Percentiles rank a stretch among this genome's conserved stretches.
Evolutionary conservation across 2,888 invertebrate genomes (phyloP).

Genomic region (Calephelis perditalis): DNA sequence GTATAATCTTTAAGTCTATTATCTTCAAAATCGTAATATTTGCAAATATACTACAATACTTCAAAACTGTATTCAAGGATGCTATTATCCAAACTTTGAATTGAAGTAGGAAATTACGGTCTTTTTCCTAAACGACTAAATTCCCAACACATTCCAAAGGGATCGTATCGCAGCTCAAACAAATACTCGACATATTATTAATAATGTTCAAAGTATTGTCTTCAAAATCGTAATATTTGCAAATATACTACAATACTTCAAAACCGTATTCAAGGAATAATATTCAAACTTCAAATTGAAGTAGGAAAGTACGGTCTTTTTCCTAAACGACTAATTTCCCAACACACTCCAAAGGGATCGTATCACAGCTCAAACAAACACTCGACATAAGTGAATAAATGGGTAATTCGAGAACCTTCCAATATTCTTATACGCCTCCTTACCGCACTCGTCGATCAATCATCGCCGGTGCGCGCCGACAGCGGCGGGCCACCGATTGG

Average conservation of each 20-base stretch:
- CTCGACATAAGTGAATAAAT: slow-evolving; percentile 61
- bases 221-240: no score
- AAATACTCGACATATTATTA: slow-evolving; percentile 44
- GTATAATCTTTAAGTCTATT: no score
- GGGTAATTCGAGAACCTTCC: slow-evolving; percentile 52
- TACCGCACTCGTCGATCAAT: slow-evolving; percentile 45
- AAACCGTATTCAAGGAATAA: no score
- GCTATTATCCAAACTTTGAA: neutral
- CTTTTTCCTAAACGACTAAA: slow-evolving; percentile 36
- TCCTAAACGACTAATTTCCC: slow-evolving; percentile 42
- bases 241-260: no score
- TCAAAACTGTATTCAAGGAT: no score
- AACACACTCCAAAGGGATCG: slow-evolving; percentile 43
- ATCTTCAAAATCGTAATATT: no score
- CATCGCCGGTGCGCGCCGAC: slow-evolving; percentile 37
- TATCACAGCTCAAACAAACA: slow-evolving; percentile 55
- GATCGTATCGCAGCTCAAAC: slow-evolving; percentile 56
- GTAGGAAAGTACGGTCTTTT: neutral
- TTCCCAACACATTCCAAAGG: slow-evolving; percentile 40
- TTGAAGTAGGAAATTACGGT: neutral
- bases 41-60: no score
- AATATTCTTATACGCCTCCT: slow-evolving; percentile 38
- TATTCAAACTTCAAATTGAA: neutral
- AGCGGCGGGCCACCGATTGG: slow-evolving; percentile 36
- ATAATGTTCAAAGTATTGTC: no score